Evolutionary conservation across 2,888 invertebrate species (phyloP).

Genomic region (Cinara cedri): DNA sequence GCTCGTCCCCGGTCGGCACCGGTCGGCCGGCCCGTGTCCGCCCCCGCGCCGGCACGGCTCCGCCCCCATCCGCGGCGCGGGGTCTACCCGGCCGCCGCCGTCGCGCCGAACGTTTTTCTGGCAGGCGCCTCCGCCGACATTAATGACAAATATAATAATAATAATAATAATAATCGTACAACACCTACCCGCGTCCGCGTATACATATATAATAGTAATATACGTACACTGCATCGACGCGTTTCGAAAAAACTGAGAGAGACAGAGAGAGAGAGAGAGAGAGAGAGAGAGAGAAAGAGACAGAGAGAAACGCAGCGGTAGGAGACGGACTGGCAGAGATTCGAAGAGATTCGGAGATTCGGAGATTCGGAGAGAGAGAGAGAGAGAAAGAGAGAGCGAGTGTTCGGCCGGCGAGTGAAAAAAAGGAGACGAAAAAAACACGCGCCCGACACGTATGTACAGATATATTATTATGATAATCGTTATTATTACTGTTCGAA

Average conservation of each 20-base stretch:
- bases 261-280: too few species aligned
- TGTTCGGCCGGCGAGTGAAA: neutral
- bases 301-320: too few species aligned
- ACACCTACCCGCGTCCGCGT: slow-evolving; percentile 45
- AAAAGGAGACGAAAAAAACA: slow-evolving; percentile 7
- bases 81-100: slow-evolving; percentile 2
- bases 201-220: neutral
- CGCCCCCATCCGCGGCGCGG: slow-evolving; percentile 2
- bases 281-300: neutral
- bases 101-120: slow-evolving; percentile 31
- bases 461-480: slow-evolving; percentile 12
- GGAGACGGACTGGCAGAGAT: neutral
- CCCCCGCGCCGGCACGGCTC: slow-evolving; percentile 42
- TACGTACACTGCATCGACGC: neutral
- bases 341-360: too few species aligned
- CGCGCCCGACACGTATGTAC: neutral
- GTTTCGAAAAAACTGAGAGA: neutral
- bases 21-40: slow-evolving; percentile 46
- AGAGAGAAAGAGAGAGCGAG: neutral
- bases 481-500: slow-evolving; percentile 40
- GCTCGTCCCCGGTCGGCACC: slow-evolving; percentile 51
- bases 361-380: too few species aligned
- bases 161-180: slow-evolving; percentile 44
- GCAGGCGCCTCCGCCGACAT: slow-evolving; percentile 52
- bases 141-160: slow-evolving; percentile 51